These are phyloP conservation scores for Hydrophis major DNA, from an alignment of 2,797 vertebrate genomes.

Conservation along the genomic window DNA sequence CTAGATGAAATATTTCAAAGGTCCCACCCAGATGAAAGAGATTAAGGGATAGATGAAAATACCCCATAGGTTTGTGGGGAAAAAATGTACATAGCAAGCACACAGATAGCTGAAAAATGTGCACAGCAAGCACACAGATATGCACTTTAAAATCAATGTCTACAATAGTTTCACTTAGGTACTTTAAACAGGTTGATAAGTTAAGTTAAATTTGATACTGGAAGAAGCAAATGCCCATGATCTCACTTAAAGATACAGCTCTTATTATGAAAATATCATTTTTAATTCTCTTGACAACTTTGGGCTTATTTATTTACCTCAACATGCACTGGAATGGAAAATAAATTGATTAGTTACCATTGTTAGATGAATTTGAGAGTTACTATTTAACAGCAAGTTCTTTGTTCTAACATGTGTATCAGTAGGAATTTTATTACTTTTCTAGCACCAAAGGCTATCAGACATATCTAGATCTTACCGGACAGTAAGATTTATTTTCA, in stretches of 20 bases:
- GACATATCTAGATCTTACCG: not conserved
- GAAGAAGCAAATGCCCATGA: not conserved
- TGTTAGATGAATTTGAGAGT: not conserved
- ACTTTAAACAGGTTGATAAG: not conserved
- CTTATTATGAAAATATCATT: not conserved
- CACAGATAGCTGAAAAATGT: not conserved
- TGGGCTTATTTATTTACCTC: not conserved
- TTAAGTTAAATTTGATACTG: not conserved
- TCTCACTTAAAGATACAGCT: not conserved
- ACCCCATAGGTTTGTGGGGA: not conserved
- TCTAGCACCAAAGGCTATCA: not conserved
- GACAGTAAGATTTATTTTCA: not conserved
- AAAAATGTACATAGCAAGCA: not conserved
- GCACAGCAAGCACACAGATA: not conserved
- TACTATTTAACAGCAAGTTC: not conserved
- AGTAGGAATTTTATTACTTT: not conserved
- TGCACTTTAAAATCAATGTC: not conserved
- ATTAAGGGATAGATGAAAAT: not conserved
- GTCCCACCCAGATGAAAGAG: not conserved
- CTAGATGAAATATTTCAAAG: not conserved
- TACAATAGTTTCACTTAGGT: not conserved
- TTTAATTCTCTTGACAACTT: not conserved
- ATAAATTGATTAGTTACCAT: not conserved
- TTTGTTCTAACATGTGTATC: not conserved
- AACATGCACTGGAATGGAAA: not conserved